Base-by-base conservation (phyloP, 2,797 vertebrate species). In the Macrochelys suwanniensis region DNA sequence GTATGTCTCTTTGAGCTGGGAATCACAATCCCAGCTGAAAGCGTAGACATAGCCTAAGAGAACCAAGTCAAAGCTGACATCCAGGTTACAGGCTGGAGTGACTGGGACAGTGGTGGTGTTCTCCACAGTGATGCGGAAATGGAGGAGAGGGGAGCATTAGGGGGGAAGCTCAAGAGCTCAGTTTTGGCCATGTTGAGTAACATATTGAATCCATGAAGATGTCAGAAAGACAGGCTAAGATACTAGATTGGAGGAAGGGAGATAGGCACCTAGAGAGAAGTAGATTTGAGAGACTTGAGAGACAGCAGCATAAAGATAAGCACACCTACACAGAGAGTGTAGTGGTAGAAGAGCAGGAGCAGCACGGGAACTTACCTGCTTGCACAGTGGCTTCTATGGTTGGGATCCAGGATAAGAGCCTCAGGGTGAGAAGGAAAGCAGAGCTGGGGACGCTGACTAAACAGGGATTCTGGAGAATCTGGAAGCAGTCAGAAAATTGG, bases 301-400 rank as follows among this genome's bases (percentile, higher is more conserved):
- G 61, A 17, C 33, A 65, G 17, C 61, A 65, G 61, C 61, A 65
- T 65, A n/a, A 65, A 65, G 61, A 65, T 65, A n/a, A 65, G 61
- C 33, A 15, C 15, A n/a, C 61, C 33, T 65, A n/a, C 33, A 33
- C 33, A n/a, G 7, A 65, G 59, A 33, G 61, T 19, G 16, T 65
- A 17, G 33, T 65, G 28, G 57, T 33, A 65, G 61, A 65, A 65
- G 33, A 65, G 15, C 31, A 65, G 61, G 33, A 15, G 31, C 33
- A 65, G 61, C 33, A n/a, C 3, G 4, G 33, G 61, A 17, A 65
- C 33, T 6, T 86, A 76, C 65, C 33, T 33, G 15, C 0, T 0
- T 92, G 33, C 25, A 86, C 56, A 56, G 79, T 25, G 26, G 65
- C 3, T 17, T 26, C 59, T 79, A 42, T 50, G 61, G 33, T 0